Conservation (phyloP, 2,113 vertebrate genomes). For the Paraplagusia blochii region DNA sequence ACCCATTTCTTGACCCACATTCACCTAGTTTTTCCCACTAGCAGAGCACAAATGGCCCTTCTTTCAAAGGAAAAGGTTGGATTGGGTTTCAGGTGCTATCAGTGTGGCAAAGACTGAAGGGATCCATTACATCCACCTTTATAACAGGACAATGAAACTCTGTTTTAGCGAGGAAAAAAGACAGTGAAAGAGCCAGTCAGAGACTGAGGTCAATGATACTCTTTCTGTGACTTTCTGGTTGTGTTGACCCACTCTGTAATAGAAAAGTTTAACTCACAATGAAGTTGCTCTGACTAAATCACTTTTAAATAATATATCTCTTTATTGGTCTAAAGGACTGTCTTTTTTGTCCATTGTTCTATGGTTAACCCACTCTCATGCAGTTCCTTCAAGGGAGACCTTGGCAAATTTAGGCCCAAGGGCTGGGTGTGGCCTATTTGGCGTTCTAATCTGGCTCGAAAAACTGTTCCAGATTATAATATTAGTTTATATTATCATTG, state of each 20-base stretch:
- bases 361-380: too few relatives aligned
- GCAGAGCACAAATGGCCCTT: constrained; percentile 54
- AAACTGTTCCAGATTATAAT: too few relatives aligned
- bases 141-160: constrained; percentile 63
- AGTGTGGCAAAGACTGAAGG: constrained; percentile 52
- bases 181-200: constrained; percentile 21
- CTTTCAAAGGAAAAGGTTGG: constrained; percentile 53
- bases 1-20: constrained; percentile 56
- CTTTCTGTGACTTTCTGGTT: background rate
- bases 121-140: constrained; percentile 62
- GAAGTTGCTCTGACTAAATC: constrained; percentile 6
- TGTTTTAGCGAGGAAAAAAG: constrained; percentile 49
- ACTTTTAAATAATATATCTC: constrained; percentile 1
- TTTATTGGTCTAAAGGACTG: too few relatives aligned
- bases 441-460: too few relatives aligned
- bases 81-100: constrained; percentile 67
- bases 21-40: constrained; percentile 56
- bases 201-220: constrained; percentile 56
- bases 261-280: too few relatives aligned
- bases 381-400: too few relatives aligned
- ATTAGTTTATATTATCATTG: too few relatives aligned
- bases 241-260: too few relatives aligned
- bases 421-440: too few relatives aligned
- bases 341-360: too few relatives aligned
- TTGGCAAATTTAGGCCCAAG: too few relatives aligned